Base-by-base conservation (phyloP, 2,797 vertebrate genomes). In the Tapirus indicus region DNA sequence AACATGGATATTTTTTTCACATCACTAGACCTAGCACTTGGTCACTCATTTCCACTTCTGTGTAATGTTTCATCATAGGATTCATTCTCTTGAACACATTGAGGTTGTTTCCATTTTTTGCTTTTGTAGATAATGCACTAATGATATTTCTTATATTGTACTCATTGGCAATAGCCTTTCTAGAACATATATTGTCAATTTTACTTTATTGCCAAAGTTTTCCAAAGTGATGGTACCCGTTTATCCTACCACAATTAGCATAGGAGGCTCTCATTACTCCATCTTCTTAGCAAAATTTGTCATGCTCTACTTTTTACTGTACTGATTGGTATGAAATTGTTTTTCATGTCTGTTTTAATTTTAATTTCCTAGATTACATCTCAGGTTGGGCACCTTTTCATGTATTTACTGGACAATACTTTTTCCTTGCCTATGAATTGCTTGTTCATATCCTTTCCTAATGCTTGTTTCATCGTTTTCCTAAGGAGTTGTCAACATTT, bases 161-260 rank as follows among this genome's bases (percentile, higher is more conserved):
- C 8, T 95, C 32, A 44, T 0, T 89, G 17, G 23, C 14, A 66
- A 60, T 32, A 85, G 7, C 44, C 8, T 44, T 95, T 60, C 68
- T 87, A 41, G 5, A 93, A 47, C 5, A n/a, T 38, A 6, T 14
- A 56, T 60, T 71, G n/a, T 29, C 54, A 17, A 75, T 44, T 94
- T 88, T 89, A 58, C 27, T 79, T 93, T 78, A 85, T 60, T 85
- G 25, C 5, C 44, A 47, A 95, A 71, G n/a, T 44, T 91, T 94
- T 78, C 58, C 35, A 41, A 85, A 92, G 44, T 60, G 47, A 85
- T 60, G 10, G 47, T 35, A 32, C 6, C 13, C 83, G 47, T 94
- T 80, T 35, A 80, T 44, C 2, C 0, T 71, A 23, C 9, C 3
- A 78, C 11, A 86, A 14, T 95, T 77, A 80, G 32, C 21, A 0